phyloP scores from a whole-genome alignment of 2,888 invertebrate species.

The Rosalia funebris region DNA sequence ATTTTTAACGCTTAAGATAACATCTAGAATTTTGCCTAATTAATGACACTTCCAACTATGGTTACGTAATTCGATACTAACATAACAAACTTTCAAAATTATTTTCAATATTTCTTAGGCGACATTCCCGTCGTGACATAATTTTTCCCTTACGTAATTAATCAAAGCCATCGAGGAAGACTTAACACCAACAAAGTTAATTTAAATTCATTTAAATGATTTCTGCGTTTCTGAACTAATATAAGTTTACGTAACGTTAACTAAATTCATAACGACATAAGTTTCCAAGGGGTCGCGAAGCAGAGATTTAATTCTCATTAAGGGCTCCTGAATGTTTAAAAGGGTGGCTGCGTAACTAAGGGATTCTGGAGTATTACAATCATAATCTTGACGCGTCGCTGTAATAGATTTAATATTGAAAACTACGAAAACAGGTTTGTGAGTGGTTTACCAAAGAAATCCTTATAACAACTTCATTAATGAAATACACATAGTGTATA shows the following conservation, averaged over 20 bases:
- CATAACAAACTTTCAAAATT: too few species aligned
- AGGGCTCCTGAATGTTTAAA: conserved; percentile 19
- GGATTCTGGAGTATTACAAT: conserved; percentile 25
- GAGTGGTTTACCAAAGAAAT: too few species aligned
- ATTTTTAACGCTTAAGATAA: too few species aligned
- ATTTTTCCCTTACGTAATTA: too few species aligned
- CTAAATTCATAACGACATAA: conserved; percentile 24
- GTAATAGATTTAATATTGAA: conserved; percentile 23
- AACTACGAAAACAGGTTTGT: not conserved
- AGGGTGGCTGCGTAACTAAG: conserved; percentile 22
- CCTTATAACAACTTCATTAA: too few species aligned
- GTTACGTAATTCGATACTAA: too few species aligned
- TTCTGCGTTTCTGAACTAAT: conserved; percentile 25
- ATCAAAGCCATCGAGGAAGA: not conserved
- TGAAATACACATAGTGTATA: too few species aligned
- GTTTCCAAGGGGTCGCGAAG: conserved; percentile 17
- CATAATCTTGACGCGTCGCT: conserved; percentile 19
- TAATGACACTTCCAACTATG: too few species aligned
- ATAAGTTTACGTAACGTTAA: conserved; percentile 22
- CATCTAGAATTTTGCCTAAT: too few species aligned
- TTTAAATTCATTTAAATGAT: conserved; percentile 26
- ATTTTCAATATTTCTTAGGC: too few species aligned
- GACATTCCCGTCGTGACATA: too few species aligned
- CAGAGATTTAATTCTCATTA: conserved; percentile 29
- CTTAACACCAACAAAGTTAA: conserved; percentile 1